Percentiles rank a stretch among this genome's conserved stretches.
phyloP scores from a whole-genome alignment of 2,888 invertebrate species.

The Synanthedon andrenaeformis region DNA sequence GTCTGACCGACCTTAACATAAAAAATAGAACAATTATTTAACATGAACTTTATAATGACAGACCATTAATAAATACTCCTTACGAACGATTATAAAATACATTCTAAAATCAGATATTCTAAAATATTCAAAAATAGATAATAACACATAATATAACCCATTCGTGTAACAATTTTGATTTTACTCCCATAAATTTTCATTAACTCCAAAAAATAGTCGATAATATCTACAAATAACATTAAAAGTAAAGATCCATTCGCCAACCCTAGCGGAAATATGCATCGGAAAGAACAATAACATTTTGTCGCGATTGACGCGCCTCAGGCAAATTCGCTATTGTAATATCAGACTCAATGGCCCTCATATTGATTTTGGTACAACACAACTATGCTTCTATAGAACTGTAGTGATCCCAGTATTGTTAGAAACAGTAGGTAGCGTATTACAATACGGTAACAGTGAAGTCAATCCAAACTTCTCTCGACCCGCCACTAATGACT shows the following conservation, averaged over 20 bases:
- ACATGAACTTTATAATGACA: too few relatives aligned
- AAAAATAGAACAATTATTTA: too few relatives aligned
- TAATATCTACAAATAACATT: too few relatives aligned
- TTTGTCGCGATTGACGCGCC: background rate
- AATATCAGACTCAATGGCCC: background rate
- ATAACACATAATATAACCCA: too few relatives aligned
- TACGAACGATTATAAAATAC: too few relatives aligned
- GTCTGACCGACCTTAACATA: too few relatives aligned
- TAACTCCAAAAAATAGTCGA: too few relatives aligned
- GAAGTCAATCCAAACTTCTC: background rate
- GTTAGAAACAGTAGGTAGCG: background rate
- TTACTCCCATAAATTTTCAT: too few relatives aligned
- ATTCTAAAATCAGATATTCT: too few relatives aligned
- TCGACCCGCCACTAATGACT: background rate
- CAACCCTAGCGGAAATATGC: conserved; percentile 1
- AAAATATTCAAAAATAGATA: too few relatives aligned
- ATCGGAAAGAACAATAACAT: conserved; percentile 22
- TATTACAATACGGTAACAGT: background rate
- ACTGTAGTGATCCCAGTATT: background rate
- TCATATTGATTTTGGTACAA: background rate
- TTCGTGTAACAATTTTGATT: too few relatives aligned
- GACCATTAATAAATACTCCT: too few relatives aligned
- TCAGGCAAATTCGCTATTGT: background rate
- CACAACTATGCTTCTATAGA: background rate
- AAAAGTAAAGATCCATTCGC: background rate